phyloP scores from a whole-genome alignment of 1,140 invertebrate genomes.

The Uloborus diversus region DNA sequence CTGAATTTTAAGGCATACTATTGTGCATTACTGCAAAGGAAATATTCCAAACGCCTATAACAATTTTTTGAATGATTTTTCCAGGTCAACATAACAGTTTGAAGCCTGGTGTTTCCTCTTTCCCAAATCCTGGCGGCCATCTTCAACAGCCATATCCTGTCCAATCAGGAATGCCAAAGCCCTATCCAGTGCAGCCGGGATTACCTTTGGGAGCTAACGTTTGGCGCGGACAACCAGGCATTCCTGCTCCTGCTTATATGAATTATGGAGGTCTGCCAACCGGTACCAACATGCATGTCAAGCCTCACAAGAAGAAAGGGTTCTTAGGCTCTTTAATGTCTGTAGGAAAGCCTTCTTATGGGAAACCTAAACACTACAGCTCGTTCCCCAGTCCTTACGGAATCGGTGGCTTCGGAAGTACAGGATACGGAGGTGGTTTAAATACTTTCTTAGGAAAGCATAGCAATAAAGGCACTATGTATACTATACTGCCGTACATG shows the following conservation, averaged over 20 bases:
- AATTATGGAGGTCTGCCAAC: constrained; percentile 39
- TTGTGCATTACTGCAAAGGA: too few species aligned
- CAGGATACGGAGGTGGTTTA: not conserved
- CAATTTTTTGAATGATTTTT: too few species aligned
- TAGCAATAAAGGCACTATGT: constrained; percentile 12
- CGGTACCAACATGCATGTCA: constrained; percentile 10
- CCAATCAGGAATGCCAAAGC: constrained; percentile 16
- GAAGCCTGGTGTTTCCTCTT: too few species aligned
- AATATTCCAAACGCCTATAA: too few species aligned
- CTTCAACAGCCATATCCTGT: constrained; percentile 21
- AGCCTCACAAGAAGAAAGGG: constrained; percentile 36
- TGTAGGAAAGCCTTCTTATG: not conserved
- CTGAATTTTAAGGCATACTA: too few species aligned
- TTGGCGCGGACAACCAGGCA: constrained; percentile 29
- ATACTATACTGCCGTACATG: constrained; percentile 41
- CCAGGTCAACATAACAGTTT: too few species aligned
- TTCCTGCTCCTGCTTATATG: constrained; percentile 41
- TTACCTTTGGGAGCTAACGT: constrained; percentile 14
- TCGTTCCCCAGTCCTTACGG: constrained; percentile 35
- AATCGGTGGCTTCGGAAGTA: constrained; percentile 7
- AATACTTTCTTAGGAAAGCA: constrained; percentile 9
- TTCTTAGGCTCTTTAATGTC: constrained; percentile 26
- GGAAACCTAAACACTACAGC: constrained; percentile 27
- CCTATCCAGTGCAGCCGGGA: constrained; percentile 11
- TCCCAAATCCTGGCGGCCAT: not conserved